A percentile compares a stretch with the other conserved stretches of the same genome.
These are phyloP conservation scores for Myopa testacea DNA, from an alignment of 2,888 invertebrate species.

Conservation along the genomic window DNA sequence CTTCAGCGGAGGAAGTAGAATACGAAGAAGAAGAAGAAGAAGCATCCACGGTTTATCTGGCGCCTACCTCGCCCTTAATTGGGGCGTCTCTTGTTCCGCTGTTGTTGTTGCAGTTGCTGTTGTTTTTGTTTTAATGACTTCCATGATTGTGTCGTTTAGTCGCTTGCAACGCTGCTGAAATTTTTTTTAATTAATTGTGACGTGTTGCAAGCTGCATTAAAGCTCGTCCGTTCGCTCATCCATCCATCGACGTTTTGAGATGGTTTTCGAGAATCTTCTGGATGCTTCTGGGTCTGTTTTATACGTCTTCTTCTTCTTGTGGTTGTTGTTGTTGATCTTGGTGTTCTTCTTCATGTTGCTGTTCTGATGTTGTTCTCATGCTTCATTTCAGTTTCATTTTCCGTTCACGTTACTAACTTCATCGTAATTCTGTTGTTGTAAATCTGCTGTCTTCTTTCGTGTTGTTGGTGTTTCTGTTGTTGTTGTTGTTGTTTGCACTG, in stretches of 20 bases:
- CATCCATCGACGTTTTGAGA: no score
- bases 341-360: not conserved
- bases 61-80: conserved; percentile 36
- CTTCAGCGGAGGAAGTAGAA: not conserved
- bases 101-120: conserved; percentile 2
- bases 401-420: not conserved
- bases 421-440: not conserved
- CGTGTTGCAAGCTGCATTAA: conserved; percentile 32
- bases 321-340: no score
- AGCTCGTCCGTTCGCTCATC: not conserved
- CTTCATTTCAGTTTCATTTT: not conserved
- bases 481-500: conserved; percentile 17
- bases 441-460: not conserved
- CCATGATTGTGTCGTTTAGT: conserved; percentile 37
- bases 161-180: conserved; percentile 30
- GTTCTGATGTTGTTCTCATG: not conserved
- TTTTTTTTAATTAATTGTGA: conserved; percentile 39
- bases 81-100: conserved; percentile 8
- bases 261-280: not conserved
- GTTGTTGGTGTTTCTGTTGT: conserved; percentile 16
- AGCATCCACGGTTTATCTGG: conserved; percentile 27
- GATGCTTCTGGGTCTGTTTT: not conserved
- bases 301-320: not conserved
- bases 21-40: not conserved
- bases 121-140: conserved; percentile 34